Evolutionary conservation across 2,888 invertebrate genomes (phyloP), one percentile per base, ranked within the genome.

Genomic region (Lepidocyrtoides sp.): DNA sequence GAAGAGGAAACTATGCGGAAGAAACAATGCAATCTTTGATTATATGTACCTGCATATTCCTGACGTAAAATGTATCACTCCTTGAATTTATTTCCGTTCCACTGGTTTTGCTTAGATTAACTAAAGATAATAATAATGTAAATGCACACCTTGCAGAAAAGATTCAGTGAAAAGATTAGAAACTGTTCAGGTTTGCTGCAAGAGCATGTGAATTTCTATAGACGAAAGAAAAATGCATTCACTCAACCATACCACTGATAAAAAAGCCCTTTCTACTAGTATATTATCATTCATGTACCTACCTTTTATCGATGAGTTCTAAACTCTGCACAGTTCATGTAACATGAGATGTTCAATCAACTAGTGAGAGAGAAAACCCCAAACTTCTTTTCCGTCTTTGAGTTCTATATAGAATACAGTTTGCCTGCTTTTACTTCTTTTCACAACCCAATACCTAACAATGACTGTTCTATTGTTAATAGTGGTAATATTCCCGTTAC

Each of bases 261-360:
- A n/a, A n/a, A n/a, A n/a, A n/a, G n/a, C n/a, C n/a, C n/a, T n/a
- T n/a, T n/a, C n/a, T n/a, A n/a, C n/a, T n/a, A n/a, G n/a, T n/a
- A n/a, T n/a, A n/a, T n/a, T n/a, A n/a, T n/a, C n/a, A n/a, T n/a
- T 69, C 41, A 69, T 1, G 41, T 41, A 69, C 69, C 23, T 60
- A 60, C 60, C 26, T 10, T 17, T 54, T n/a, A n/a, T 54, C 8
- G n/a, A 32, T 26, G 29, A 63, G 26, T 29, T 29, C 32, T 41
- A 5, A 2, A 17, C 36, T 17, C 17, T 17, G 10, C 20, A 32
- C 69, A 20, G 26, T 32, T 32, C 23, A 63, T 1, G 60, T 41
- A 82, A 66, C 23, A 63, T 2, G 82, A 83, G 44, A 44, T 44
- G 82, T 66, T 66, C 41, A 83, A 83, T 66, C 82, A 83, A 63